These are phyloP conservation scores for Alexandromys fortis DNA, from an alignment of 2,113 vertebrate species.

Conservation along the genomic window DNA sequence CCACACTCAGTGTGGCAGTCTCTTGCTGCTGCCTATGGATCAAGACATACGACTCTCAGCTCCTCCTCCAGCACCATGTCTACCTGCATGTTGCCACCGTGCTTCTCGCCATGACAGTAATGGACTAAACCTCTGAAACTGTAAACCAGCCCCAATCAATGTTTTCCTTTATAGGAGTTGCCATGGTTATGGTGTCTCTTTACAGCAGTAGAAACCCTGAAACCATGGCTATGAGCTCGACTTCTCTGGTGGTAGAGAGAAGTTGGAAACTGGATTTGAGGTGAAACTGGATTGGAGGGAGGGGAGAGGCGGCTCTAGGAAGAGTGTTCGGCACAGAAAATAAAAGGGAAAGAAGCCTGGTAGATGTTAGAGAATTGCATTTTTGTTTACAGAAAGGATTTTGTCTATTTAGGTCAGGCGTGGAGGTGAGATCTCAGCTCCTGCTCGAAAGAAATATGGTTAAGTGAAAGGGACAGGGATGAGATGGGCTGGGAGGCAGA, in stretches of 20 bases:
- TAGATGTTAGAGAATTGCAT: not conserved
- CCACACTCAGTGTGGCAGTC: not conserved
- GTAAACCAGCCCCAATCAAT: not conserved
- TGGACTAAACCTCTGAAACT: not conserved
- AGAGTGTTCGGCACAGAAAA: not conserved
- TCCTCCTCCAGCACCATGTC: not conserved
- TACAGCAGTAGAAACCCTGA: not conserved
- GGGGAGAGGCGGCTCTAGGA: not conserved
- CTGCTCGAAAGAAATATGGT: not conserved
- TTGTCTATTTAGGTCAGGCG: conserved; percentile 1
- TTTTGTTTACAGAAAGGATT: conserved; percentile 46
- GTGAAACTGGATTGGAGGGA: not conserved
- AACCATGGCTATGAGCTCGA: not conserved
- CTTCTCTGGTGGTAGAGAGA: not conserved
- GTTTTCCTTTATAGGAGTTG: not conserved
- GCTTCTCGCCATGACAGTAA: not conserved
- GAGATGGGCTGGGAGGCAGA: not conserved
- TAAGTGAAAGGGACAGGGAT: not conserved
- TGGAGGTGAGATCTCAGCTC: not conserved
- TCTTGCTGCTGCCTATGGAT: not conserved
- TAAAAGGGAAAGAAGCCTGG: not conserved
- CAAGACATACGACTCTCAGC: not conserved
- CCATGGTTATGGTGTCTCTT: not conserved
- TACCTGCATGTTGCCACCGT: not conserved
- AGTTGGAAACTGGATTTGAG: not conserved